Percentiles rank a stretch among this genome's conserved stretches.
Evolutionary conservation across 2,797 vertebrate genomes (phyloP).

Genomic region (Chaunax sp.): DNA sequence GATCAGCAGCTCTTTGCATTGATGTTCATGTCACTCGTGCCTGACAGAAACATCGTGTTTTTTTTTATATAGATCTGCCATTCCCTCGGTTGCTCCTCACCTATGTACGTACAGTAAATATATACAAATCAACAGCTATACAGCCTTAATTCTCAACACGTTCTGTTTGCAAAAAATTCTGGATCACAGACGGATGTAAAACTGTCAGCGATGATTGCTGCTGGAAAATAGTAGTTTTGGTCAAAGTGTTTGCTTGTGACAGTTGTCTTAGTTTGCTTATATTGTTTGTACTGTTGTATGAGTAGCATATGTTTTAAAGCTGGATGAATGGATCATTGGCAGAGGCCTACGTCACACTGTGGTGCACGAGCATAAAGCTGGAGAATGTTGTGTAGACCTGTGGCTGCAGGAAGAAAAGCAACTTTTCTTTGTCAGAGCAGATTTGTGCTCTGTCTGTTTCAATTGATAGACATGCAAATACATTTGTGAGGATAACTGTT

Average conservation of each 20-base stretch:
- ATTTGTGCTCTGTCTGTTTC: neutral
- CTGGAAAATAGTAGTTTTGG: no score
- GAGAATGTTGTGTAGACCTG: neutral
- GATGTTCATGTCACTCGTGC: constrained; percentile 13
- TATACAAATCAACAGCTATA: neutral
- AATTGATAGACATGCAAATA: constrained; percentile 1
- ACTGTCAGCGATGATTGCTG: no score
- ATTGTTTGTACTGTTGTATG: neutral
- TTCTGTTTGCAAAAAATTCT: neutral
- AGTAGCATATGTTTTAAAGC: no score
- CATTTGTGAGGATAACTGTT: neutral
- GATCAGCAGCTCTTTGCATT: neutral
- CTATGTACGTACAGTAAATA: neutral
- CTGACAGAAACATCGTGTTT: neutral
- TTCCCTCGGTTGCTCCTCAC: neutral
- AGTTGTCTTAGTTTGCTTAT: neutral
- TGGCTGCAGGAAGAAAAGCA: neutral
- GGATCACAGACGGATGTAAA: no score
- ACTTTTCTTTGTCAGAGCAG: neutral
- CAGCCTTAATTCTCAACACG: neutral
- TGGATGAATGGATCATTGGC: neutral
- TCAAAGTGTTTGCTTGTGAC: neutral
- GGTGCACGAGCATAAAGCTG: neutral
- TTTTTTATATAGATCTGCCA: constrained; percentile 2
- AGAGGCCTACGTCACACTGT: constrained; percentile 7